A percentile compares a stretch with the other conserved stretches of the same genome.
Evolutionary conservation across 2,797 vertebrate genomes (phyloP).

Genomic region (Mallotus villosus): DNA sequence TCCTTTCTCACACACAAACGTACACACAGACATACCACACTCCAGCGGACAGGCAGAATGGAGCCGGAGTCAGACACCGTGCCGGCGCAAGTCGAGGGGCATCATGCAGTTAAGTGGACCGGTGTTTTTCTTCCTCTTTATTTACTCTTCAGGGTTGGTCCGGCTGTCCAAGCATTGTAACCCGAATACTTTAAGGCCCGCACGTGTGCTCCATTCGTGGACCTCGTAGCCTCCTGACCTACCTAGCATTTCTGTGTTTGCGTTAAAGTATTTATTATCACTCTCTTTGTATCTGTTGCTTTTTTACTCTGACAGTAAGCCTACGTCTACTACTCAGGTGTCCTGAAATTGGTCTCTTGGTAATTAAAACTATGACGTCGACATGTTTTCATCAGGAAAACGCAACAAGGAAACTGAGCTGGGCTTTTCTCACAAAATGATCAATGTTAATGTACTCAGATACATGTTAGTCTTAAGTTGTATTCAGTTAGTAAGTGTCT

Average conservation of each 20-base stretch:
- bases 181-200: conserved; percentile 32
- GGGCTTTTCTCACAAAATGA: too few species aligned
- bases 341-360: neutral
- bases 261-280: conserved; percentile 17
- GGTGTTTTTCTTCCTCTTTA: conserved; percentile 42
- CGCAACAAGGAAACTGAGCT: too few species aligned
- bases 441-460: too few species aligned
- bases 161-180: conserved; percentile 41
- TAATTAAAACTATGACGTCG: neutral
- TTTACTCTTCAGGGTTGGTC: conserved; percentile 26
- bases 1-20: conserved; percentile 37
- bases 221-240: conserved; percentile 24
- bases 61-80: conserved; percentile 73
- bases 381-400: neutral
- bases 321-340: neutral
- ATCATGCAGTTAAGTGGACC: conserved; percentile 81
- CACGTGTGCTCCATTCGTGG: conserved; percentile 19
- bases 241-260: conserved; percentile 11
- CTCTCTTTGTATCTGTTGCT: neutral
- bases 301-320: neutral
- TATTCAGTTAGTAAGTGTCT: too few species aligned
- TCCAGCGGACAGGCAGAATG: conserved; percentile 68
- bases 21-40: conserved; percentile 32
- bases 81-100: conserved; percentile 66
- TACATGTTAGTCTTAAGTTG: too few species aligned